Evolutionary conservation across 1,140 invertebrate species (phyloP), one percentile per base, ranked within the genome.

Genomic region (Batillaria attramentaria): DNA sequence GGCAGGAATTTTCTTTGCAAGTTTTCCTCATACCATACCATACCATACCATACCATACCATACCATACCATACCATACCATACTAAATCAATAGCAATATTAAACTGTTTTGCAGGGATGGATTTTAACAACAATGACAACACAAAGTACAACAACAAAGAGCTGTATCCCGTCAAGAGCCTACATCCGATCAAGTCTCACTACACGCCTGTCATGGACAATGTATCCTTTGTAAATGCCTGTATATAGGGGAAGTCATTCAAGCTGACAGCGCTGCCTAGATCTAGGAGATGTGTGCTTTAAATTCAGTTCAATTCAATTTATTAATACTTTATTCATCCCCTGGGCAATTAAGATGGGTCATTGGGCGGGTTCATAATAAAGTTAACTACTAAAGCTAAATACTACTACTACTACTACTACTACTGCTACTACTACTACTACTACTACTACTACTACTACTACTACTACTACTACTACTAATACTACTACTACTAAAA

Each of bases 61-160:
- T n/a, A n/a, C n/a, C n/a, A n/a, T n/a, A n/a, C n/a, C n/a, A n/a
- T n/a, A n/a, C n/a, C n/a, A n/a, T n/a, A n/a, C n/a, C n/a, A n/a
- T n/a, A n/a, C n/a, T n/a, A n/a, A n/a, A n/a, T n/a, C n/a, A n/a
- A n/a, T n/a, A n/a, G n/a, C n/a, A n/a, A n/a, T n/a, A n/a, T n/a
- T n/a, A n/a, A n/a, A n/a, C n/a, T n/a, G n/a, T n/a, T n/a, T n/a
- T 65, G 41, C 73, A 82, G 81, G 82, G 0, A 84, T 84, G 83
- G 84, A 86, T 39, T 85, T 84, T 72, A 81, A 85, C 70, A 84
- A 81, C 46, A 86, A 86, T 20, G 82, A 85, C 72, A 86, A 86
- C 79, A 79, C 50, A 8, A 79, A 60, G 33, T 82, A 69, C 60
- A 82, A 82, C 66, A 66, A 82, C 66, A 73, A 72, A 37, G 68